Percentiles rank a stretch among this genome's conserved stretches.
phyloP scores from a whole-genome alignment of 1,140 invertebrate genomes.

The Cydia amplana region DNA sequence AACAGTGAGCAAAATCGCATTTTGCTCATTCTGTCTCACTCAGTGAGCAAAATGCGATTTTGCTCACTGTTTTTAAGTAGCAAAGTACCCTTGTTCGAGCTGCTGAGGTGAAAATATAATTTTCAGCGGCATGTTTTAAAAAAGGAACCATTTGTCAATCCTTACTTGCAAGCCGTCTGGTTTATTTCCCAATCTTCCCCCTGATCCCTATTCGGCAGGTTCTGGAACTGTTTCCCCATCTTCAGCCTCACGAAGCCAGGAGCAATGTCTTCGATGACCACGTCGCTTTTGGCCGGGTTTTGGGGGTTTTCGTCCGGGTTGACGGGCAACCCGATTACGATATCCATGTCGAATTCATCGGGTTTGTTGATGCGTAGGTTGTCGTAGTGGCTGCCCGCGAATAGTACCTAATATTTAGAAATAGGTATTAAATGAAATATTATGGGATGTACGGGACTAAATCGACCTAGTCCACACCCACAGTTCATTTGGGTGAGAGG shows the following conservation, averaged over 20 bases:
- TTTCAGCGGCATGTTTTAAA: too few relatives aligned
- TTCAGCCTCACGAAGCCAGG: constrained; percentile 55
- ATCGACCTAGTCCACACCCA: too few relatives aligned
- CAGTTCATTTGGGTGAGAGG: too few relatives aligned
- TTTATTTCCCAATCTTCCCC: constrained; percentile 47
- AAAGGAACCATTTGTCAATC: too few relatives aligned
- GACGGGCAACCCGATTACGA: constrained; percentile 72
- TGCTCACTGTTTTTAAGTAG: too few relatives aligned
- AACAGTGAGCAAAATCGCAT: too few relatives aligned
- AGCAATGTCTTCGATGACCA: constrained; percentile 51
- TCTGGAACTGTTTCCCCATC: constrained; percentile 55
- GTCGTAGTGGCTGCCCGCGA: constrained; percentile 80
- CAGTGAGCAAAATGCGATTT: too few relatives aligned
- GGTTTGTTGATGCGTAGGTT: constrained; percentile 76
- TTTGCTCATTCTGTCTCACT: too few relatives aligned
- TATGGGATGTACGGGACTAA: not conserved
- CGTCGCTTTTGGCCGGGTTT: constrained; percentile 46
- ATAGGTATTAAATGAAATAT: not conserved
- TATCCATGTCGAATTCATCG: constrained; percentile 80
- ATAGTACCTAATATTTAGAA: constrained; percentile 54
- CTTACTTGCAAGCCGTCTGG: constrained; percentile 40
- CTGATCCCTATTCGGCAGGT: constrained; percentile 47
- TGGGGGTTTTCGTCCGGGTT: constrained; percentile 37
- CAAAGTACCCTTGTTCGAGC: too few relatives aligned
- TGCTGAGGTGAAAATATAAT: too few relatives aligned